Conservation (phyloP, 2,888 invertebrate genomes). For the Yponomeuta plumbellus region DNA sequence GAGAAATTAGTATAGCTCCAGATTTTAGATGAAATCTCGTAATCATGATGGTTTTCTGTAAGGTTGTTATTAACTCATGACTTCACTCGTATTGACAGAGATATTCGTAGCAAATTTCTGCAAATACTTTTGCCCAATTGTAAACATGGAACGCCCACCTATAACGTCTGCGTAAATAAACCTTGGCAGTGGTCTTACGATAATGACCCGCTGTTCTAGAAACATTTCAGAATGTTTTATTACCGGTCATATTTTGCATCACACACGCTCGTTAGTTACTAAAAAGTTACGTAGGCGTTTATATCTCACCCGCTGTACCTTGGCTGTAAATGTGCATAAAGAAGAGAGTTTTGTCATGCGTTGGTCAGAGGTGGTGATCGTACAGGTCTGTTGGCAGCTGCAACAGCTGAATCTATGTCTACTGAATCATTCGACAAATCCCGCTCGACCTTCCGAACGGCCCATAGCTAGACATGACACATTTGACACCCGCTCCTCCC, state of each 20-base stretch:
- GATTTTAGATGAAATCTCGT: neutral
- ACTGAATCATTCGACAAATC: slow-evolving; percentile 16
- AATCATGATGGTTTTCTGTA: neutral
- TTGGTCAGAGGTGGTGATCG: slow-evolving; percentile 33
- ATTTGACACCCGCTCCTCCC: slow-evolving; percentile 15
- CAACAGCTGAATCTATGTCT: slow-evolving; percentile 18
- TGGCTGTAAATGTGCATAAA: slow-evolving; percentile 40
- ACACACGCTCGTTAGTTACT: neutral
- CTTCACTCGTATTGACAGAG: neutral
- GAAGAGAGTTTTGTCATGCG: slow-evolving; percentile 37
- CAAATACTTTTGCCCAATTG: neutral
- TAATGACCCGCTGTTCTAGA: slow-evolving; percentile 60
- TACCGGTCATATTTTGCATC: slow-evolving; percentile 21
- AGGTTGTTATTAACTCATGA: neutral
- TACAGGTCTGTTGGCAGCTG: slow-evolving; percentile 39
- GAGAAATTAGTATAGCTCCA: neutral
- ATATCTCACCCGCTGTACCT: slow-evolving; percentile 20
- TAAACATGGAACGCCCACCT: slow-evolving; percentile 33
- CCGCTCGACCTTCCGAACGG: slow-evolving; percentile 24
- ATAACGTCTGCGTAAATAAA: slow-evolving; percentile 34
- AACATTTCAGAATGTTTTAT: slow-evolving; percentile 35
- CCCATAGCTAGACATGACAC: slow-evolving; percentile 20
- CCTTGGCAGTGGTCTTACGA: slow-evolving; percentile 63
- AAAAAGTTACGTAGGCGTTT: neutral
- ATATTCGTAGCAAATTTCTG: neutral